Evolutionary conservation across 2,797 vertebrate genomes (phyloP).

Genomic region (Orestias chungarensis): DNA sequence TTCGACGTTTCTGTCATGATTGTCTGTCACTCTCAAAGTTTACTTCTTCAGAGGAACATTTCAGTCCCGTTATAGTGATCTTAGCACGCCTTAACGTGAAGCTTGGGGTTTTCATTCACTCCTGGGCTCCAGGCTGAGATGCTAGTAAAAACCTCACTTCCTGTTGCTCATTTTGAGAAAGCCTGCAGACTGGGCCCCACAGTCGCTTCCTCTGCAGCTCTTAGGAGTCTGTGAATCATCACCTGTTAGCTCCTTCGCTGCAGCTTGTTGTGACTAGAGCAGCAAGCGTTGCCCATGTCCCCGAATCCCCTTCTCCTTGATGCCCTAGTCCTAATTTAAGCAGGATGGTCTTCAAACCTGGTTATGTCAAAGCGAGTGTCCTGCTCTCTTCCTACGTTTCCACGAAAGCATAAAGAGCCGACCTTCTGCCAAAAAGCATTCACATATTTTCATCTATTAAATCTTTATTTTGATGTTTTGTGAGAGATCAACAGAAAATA

Average conservation of each 20-base stretch:
- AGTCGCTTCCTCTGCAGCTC: constrained; percentile 9
- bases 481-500: too few species aligned
- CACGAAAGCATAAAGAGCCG: constrained; percentile 5
- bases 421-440: background rate
- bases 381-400: background rate
- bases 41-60: background rate
- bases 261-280: constrained; percentile 38
- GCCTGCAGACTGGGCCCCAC: background rate
- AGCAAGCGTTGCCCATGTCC: constrained; percentile 55
- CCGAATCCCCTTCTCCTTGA: constrained; percentile 59
- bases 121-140: background rate
- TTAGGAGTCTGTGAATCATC: constrained; percentile 13
- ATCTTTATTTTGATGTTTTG: background rate
- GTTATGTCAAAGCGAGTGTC: constrained; percentile 31
- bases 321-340: constrained; percentile 63
- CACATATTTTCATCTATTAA: background rate
- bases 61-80: background rate
- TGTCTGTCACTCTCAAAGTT: background rate
- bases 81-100: background rate
- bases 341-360: constrained; percentile 57
- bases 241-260: constrained; percentile 14
- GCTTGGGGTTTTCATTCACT: background rate
- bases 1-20: background rate
- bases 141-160: background rate
- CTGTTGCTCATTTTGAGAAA: constrained; percentile 10